Conservation (phyloP, 2,113 vertebrate species). For the Piaya cayana region DNA sequence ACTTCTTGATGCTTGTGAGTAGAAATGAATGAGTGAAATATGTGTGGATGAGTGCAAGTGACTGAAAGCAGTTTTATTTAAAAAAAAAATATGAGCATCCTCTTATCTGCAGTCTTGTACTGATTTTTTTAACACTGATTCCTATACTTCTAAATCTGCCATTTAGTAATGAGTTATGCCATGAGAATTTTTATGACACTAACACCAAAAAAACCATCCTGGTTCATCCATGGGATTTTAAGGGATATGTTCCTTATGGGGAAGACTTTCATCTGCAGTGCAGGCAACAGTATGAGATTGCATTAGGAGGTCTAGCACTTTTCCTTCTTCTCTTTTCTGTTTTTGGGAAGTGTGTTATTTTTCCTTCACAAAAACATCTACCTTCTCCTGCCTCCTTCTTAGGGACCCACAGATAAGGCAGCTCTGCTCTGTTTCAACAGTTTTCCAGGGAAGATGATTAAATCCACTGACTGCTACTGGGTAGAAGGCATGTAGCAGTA, state of each 20-base stretch:
- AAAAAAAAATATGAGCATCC: not conserved
- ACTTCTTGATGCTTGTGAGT: not conserved
- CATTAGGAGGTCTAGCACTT: not conserved
- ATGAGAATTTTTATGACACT: not conserved
- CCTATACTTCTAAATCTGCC: not conserved
- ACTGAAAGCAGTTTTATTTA: not conserved
- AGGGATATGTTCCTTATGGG: not conserved
- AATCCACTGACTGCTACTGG: not conserved
- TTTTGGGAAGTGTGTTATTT: not conserved
- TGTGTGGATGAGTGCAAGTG: not conserved
- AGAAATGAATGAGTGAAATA: not conserved
- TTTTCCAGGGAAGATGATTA: not conserved
- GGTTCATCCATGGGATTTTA: not conserved
- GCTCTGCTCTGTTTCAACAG: not conserved
- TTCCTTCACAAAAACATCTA: not conserved
- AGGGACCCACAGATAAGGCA: not conserved
- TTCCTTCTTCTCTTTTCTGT: not conserved
- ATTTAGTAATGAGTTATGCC: not conserved
- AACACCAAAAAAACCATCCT: not conserved
- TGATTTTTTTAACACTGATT: not conserved
- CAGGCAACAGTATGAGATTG: not conserved
- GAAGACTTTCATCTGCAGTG: not conserved
- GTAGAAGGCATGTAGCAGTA: not conserved
- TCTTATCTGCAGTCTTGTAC: not conserved
- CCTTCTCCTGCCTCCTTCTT: not conserved